These are phyloP conservation scores for Picus viridis DNA, from an alignment of 2,797 vertebrate genomes.

Conservation along the genomic window DNA sequence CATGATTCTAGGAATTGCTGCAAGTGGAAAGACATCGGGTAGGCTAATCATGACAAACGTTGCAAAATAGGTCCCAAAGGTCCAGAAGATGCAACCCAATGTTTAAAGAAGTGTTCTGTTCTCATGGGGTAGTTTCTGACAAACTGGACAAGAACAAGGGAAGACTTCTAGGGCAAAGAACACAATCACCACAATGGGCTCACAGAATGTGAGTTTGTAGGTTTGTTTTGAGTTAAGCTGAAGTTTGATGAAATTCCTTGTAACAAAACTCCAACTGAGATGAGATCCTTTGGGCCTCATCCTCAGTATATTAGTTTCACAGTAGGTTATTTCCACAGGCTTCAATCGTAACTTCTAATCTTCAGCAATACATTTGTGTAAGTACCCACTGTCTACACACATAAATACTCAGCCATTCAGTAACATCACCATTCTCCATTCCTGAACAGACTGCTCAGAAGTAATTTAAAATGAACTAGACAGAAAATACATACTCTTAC, in stretches of 20 bases:
- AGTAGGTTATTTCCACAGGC: not conserved
- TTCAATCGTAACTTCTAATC: not conserved
- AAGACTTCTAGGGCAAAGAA: not conserved
- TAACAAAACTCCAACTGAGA: not conserved
- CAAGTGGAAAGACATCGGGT: not conserved
- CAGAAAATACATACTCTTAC: not conserved
- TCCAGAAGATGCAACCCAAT: not conserved
- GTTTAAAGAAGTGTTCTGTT: not conserved
- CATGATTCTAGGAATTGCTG: not conserved
- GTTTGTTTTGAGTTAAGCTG: not conserved
- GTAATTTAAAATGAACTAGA: conserved; percentile 32
- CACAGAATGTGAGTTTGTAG: not conserved
- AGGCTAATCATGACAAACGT: not conserved
- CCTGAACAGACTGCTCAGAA: not conserved
- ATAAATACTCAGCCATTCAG: conserved; percentile 17
- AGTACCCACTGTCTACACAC: not conserved
- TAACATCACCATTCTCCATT: not conserved
- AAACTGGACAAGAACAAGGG: not conserved
- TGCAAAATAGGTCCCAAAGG: not conserved
- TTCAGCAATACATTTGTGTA: not conserved
- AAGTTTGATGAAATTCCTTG: not conserved
- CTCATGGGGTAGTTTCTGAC: not conserved
- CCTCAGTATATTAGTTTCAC: conserved; percentile 3
- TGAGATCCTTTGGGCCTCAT: not conserved
- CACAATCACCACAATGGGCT: not conserved